A percentile compares a stretch with the other conserved stretches of the same genome.
Evolutionary conservation across 2,113 vertebrate genomes (phyloP).

Genomic region (Uropsilus gracilis): DNA sequence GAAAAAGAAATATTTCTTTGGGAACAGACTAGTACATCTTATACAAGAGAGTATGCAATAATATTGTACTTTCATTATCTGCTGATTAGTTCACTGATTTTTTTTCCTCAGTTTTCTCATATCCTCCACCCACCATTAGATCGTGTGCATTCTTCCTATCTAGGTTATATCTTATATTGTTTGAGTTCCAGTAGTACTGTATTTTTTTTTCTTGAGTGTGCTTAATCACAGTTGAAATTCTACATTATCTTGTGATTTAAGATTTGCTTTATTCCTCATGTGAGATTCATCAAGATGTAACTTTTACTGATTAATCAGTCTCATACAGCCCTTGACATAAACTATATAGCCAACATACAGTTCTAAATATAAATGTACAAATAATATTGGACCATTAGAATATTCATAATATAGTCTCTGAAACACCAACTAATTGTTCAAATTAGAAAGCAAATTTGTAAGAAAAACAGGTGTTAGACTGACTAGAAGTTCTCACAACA

Average conservation of each 20-base stretch:
- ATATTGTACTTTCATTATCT: constrained; percentile 73
- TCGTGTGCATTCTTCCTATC: neutral
- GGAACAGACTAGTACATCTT: neutral
- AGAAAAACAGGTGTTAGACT: neutral
- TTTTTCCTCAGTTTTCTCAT: constrained; percentile 46
- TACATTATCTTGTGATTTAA: neutral
- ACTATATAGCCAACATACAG: neutral
- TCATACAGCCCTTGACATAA: neutral
- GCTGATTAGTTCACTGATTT: constrained; percentile 72
- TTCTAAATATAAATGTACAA: neutral
- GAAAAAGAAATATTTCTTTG: neutral
- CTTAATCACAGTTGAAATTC: neutral
- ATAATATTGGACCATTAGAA: neutral
- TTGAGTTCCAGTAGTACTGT: neutral
- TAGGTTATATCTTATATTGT: neutral
- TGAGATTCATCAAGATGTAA: neutral
- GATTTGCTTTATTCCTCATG: neutral
- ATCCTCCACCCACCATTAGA: neutral
- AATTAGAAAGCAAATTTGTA: neutral
- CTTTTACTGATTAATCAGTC: neutral
- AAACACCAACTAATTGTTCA: neutral
- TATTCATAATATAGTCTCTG: neutral
- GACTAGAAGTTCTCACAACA: neutral
- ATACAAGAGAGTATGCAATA: constrained; percentile 18
- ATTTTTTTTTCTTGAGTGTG: neutral